phyloP scores from a whole-genome alignment of 2,113 vertebrate genomes.

The Gnathonemus echidnorhynchus region DNA sequence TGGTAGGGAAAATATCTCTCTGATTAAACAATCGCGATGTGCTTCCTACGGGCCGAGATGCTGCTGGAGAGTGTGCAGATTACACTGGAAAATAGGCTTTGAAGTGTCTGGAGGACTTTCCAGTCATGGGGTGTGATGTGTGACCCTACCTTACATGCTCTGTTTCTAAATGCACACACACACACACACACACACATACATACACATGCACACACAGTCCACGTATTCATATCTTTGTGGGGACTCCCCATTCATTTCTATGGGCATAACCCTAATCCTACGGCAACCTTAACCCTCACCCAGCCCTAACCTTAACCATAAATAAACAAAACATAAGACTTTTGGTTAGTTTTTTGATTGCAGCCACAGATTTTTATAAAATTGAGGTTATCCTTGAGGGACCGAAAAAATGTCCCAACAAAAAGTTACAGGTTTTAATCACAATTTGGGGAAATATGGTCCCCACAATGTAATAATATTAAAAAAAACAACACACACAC shows the following conservation, averaged over 20 bases:
- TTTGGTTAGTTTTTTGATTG: neutral
- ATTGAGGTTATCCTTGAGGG: neutral
- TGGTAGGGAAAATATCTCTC: conserved; percentile 20
- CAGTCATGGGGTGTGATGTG: neutral
- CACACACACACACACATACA: neutral
- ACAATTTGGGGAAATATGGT: neutral
- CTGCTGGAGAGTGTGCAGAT: neutral
- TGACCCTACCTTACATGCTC: neutral
- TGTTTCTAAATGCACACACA: neutral
- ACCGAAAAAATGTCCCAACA: neutral
- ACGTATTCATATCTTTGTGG: neutral
- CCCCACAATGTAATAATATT: too few relatives aligned
- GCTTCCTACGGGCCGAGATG: conserved; percentile 5
- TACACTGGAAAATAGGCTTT: neutral
- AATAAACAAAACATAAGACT: neutral
- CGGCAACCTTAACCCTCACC: neutral
- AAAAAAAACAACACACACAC: neutral
- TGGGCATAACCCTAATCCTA: neutral
- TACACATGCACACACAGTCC: neutral
- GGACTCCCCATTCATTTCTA: neutral
- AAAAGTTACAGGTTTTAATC: neutral
- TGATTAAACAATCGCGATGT: conserved; percentile 11
- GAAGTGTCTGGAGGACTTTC: conserved; percentile 1
- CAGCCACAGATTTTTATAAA: neutral
- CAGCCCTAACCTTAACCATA: neutral